Conservation (phyloP, 2,888 invertebrate genomes). For the Acleris cristana region DNA sequence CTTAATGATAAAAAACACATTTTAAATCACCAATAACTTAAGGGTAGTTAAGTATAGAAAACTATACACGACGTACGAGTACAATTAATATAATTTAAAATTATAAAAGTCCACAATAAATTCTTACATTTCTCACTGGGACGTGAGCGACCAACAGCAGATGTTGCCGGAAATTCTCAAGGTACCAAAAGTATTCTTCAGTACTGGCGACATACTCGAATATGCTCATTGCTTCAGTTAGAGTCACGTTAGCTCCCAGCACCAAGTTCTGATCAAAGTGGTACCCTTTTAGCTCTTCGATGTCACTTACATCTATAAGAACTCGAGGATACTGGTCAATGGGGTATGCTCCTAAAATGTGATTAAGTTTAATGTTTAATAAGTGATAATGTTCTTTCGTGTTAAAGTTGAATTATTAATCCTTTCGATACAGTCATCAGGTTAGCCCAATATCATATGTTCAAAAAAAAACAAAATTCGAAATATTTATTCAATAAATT, state of each 20-base stretch:
- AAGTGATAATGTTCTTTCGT: background rate
- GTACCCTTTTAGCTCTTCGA: constrained; percentile 81
- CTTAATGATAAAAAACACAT: constrained; percentile 55
- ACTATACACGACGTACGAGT: background rate
- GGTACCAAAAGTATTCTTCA: constrained; percentile 81
- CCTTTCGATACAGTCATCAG: no score
- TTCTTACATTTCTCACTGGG: constrained; percentile 88
- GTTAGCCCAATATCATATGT: no score
- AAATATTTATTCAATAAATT: no score
- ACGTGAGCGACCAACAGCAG: constrained; percentile 88
- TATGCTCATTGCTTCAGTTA: constrained; percentile 82
- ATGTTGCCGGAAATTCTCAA: constrained; percentile 85
- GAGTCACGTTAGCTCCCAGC: constrained; percentile 84
- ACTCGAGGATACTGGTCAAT: constrained; percentile 70
- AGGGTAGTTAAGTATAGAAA: background rate
- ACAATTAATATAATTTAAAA: background rate
- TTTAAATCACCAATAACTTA: no score
- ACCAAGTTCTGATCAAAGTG: constrained; percentile 71
- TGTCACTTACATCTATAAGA: constrained; percentile 86
- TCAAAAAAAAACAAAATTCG: no score
- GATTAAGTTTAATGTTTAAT: background rate
- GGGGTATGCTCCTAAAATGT: constrained; percentile 70
- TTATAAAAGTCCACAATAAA: constrained; percentile 18
- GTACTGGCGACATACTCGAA: constrained; percentile 62
- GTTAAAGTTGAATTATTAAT: no score